A percentile compares a stretch with the other conserved stretches of the same genome.
Conservation (phyloP, 2,797 vertebrate species). For the Peromyscus aztecus region DNA sequence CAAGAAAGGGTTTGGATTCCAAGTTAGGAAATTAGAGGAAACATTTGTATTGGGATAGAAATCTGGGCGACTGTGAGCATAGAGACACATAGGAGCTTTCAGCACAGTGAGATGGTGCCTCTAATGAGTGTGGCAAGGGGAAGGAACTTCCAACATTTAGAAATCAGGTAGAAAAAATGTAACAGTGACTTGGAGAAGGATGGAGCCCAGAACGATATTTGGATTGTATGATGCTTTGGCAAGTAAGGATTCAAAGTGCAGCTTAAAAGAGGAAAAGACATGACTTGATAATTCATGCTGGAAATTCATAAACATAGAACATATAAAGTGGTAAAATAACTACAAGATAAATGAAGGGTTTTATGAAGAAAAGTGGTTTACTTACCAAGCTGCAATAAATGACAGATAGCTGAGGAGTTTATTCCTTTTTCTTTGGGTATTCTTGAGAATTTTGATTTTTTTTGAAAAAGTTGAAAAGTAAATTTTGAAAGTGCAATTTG, state of each 20-base stretch:
- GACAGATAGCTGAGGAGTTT: no score
- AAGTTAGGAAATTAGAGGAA: conserved; percentile 42
- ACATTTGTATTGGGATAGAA: conserved; percentile 32
- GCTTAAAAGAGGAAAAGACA: neutral
- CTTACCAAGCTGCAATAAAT: neutral
- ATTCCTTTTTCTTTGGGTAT: neutral
- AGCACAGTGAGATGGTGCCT: neutral
- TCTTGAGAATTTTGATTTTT: conserved; percentile 38
- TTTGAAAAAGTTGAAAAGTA: conserved; percentile 22
- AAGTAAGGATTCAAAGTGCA: neutral
- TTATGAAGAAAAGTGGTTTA: neutral
- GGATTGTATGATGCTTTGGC: neutral
- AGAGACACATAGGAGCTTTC: neutral
- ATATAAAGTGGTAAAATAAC: neutral
- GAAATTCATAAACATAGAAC: conserved; percentile 25
- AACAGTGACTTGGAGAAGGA: conserved; percentile 9
- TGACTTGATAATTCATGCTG: neutral
- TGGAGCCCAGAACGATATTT: neutral
- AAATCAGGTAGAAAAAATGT: neutral
- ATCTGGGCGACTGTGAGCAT: conserved; percentile 4
- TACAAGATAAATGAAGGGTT: neutral
- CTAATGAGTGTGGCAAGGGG: neutral
- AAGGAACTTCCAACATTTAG: conserved; percentile 13
- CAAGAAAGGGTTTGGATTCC: conserved; percentile 26
- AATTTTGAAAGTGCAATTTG: conserved; percentile 55